A percentile compares a stretch with the other conserved stretches of the same genome.
Evolutionary conservation across 2,113 vertebrate species (phyloP).

Genomic region (Lethenteron camtschaticum): DNA sequence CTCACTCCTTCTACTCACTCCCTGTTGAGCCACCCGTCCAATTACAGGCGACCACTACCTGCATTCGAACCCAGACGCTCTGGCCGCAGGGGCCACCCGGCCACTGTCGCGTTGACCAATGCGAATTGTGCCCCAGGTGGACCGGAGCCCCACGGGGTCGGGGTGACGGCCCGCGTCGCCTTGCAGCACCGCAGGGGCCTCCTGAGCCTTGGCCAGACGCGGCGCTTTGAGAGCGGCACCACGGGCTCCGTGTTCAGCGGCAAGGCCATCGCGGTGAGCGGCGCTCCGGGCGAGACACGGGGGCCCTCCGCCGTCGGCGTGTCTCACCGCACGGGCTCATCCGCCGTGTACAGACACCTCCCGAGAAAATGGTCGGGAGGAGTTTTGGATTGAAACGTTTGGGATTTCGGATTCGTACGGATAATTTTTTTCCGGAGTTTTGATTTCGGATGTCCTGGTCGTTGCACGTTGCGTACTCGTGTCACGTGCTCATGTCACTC

Average conservation of each 20-base stretch:
- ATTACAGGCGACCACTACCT: too few species aligned
- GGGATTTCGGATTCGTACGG: background rate
- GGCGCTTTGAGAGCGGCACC: conserved; percentile 49
- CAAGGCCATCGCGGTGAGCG: conserved; percentile 40
- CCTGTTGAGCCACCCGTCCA: too few species aligned
- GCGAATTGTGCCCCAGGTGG: conserved; percentile 31
- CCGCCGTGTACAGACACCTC: too few species aligned
- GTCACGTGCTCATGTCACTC: too few species aligned
- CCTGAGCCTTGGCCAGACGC: conserved; percentile 41
- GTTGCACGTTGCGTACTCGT: too few species aligned
- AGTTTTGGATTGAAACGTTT: background rate
- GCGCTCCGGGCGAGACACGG: too few species aligned
- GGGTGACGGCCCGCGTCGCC: conserved; percentile 73
- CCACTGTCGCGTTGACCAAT: too few species aligned
- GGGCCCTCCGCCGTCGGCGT: too few species aligned
- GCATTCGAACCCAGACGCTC: too few species aligned
- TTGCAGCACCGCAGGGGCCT: conserved; percentile 65
- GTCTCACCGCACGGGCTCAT: too few species aligned
- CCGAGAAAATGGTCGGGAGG: background rate
- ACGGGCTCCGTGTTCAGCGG: conserved; percentile 60
- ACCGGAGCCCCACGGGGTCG: conserved; percentile 68
- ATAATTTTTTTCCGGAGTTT: background rate
- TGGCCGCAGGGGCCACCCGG: too few species aligned
- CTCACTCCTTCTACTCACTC: too few species aligned
- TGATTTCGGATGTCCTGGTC: background rate